Evolutionary conservation across 1,140 invertebrate species (phyloP).

Genomic region (Zaprionus nigranus): DNA sequence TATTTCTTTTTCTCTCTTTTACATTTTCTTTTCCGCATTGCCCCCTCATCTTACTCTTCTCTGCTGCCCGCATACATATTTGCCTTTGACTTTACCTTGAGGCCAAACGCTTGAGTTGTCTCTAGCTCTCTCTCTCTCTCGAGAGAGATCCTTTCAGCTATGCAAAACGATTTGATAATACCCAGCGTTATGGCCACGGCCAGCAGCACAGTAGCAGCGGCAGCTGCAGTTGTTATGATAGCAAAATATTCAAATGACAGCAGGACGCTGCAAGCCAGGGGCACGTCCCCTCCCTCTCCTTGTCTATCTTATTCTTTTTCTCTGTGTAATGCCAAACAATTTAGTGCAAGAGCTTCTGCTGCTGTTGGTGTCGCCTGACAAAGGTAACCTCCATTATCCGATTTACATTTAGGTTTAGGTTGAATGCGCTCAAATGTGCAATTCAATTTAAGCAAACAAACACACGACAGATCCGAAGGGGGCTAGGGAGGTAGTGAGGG

Average conservation of each 20-base stretch:
- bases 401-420: constrained; percentile 77
- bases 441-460: constrained; percentile 77
- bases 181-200: constrained; percentile 59
- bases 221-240: constrained; percentile 76
- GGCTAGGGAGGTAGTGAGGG: neutral
- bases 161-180: constrained; percentile 76
- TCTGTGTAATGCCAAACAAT: constrained; percentile 76
- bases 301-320: neutral
- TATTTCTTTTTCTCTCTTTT: constrained; percentile 49
- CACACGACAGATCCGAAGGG: constrained; percentile 20
- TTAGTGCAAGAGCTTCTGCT: constrained; percentile 57
- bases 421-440: constrained; percentile 82
- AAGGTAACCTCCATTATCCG: constrained; percentile 79
- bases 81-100: constrained; percentile 82
- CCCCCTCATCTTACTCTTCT: too few species aligned
- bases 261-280: neutral
- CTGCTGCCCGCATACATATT: constrained; percentile 27
- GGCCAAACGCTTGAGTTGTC: constrained; percentile 26
- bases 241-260: constrained; percentile 43
- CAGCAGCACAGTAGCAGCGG: constrained; percentile 1
- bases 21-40: constrained; percentile 1
- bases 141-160: constrained; percentile 45
- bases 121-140: neutral
- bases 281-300: neutral
- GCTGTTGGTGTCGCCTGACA: constrained; percentile 56